Evolutionary conservation across 2,113 vertebrate genomes (phyloP), one percentile per base, ranked within the genome.

Genomic region (Elaphurus davidianus): DNA sequence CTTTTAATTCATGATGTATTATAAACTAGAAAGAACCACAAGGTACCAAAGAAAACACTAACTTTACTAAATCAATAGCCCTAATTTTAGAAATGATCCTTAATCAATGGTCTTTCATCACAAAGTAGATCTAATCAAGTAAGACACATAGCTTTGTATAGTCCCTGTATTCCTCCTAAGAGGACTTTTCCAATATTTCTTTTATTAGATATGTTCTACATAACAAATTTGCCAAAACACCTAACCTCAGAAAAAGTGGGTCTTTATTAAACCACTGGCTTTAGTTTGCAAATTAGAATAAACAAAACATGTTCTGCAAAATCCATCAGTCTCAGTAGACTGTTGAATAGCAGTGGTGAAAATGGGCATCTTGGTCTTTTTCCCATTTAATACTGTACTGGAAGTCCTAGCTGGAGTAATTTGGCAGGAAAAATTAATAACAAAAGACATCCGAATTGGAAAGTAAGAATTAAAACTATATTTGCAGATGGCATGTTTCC

Each of bases 401-500:
- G 17, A 96, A 88, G 28, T 91, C 57, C n/a, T 78, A 84, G 43
- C 15, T 71, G 87, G 83, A 40, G 43, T 45, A 90, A 86, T 83
- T 87, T 84, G 71, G n/a, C 85, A 94, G 76, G 47, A 79, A 84
- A 92, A 85, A 62, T 59, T 7, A 82, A 67, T 33, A 47, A 43
- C 25, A 78, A 91, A 89, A 96, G 6, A 4, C 25, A 89, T 74
- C 52, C 84, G 96, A 59, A 83, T 90, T 87, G 50, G 45, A 93
- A 93, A 90, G 12, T 15, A 87, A 82, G 43, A 60, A 87, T 47
- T 84, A 95, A 96, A 92, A 91, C 28, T 62, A 27, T 71, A 91
- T 91, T 90, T 94, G 47, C 54, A 93, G 50, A 54, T 88, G 40
- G 28, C 52, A 54, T 93, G 54, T 50, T 96, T 97, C 78, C 88